Conservation (phyloP, 2,113 vertebrate species). For the Daubentonia madagascariensis region DNA sequence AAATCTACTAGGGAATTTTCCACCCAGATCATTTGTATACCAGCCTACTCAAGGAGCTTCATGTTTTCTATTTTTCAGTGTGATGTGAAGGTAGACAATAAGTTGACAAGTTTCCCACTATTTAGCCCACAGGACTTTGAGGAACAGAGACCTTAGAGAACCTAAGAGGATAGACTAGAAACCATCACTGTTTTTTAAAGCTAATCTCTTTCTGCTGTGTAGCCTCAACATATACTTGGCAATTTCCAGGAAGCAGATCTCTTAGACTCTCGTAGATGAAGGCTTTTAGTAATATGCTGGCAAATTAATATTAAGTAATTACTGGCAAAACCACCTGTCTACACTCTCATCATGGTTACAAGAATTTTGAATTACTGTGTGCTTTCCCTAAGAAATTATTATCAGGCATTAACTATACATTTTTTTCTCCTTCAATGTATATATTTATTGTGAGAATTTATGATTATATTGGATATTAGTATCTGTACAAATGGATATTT, state of each 20-base stretch:
- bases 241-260: background rate
- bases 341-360: background rate
- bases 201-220: background rate
- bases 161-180: background rate
- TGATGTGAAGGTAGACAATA: background rate
- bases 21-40: background rate
- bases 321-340: background rate
- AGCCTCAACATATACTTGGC: background rate
- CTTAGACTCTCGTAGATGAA: background rate
- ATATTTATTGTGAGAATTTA: constrained; percentile 14
- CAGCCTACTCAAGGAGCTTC: background rate
- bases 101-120: background rate
- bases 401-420: background rate
- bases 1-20: background rate
- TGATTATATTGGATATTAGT: background rate
- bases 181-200: background rate
- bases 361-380: background rate
- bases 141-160: background rate
- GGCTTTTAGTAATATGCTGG: background rate
- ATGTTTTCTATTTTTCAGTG: background rate
- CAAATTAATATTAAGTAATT: background rate
- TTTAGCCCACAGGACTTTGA: background rate
- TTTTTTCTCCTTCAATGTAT: background rate
- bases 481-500: background rate
- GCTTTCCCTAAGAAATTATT: constrained; percentile 1